Conservation (phyloP, 2,797 vertebrate species). For the Notamacropus eugenii region DNA sequence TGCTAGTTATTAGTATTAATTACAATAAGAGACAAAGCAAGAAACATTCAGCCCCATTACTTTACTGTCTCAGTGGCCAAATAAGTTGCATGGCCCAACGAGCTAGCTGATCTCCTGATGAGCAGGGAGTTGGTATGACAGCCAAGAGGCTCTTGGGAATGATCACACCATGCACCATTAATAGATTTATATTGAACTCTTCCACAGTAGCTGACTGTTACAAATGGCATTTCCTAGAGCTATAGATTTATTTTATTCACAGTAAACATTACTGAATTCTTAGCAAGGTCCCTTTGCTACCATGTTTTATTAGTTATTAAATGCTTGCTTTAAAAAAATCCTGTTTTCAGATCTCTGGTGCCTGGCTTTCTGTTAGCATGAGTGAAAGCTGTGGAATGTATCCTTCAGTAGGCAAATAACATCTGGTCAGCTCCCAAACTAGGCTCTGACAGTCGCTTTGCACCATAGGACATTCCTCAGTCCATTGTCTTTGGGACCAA, state of each 20-base stretch:
- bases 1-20: background rate
- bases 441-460: background rate
- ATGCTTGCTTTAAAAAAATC: background rate
- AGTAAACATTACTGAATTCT: conserved; percentile 30
- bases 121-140: background rate
- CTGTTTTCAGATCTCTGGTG: background rate
- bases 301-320: conserved; percentile 7
- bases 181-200: conserved; percentile 3
- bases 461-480: background rate
- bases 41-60: background rate
- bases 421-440: background rate
- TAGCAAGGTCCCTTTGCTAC: conserved; percentile 10
- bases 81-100: background rate
- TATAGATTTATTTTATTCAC: conserved; percentile 24
- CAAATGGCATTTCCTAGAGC: conserved; percentile 14
- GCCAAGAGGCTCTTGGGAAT: conserved; percentile 3
- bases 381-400: conserved; percentile 11
- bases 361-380: background rate
- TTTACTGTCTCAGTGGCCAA: background rate
- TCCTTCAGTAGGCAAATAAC: background rate
- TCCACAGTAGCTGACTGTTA: background rate
- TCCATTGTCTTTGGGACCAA: background rate
- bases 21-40: background rate
- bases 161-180: conserved; percentile 17
- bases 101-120: background rate